These are phyloP conservation scores for Leguminivora glycinivorella DNA, from an alignment of 1,140 invertebrate genomes.

Conservation along the genomic window DNA sequence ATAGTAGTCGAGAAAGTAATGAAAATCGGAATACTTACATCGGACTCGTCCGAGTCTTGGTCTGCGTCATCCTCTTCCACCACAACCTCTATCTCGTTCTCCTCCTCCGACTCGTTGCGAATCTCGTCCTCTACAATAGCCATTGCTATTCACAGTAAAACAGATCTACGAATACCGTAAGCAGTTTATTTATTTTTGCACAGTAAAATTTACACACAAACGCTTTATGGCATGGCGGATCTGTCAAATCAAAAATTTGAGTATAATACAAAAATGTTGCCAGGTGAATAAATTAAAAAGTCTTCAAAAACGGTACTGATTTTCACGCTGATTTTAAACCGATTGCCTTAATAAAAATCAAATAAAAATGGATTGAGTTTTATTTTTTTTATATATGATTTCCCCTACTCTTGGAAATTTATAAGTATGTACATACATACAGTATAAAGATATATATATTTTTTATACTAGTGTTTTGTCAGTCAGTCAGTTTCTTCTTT, in stretches of 20 bases:
- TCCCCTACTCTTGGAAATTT: too few relatives aligned
- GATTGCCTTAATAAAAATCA: neutral
- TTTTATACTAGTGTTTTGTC: too few relatives aligned
- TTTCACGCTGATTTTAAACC: too few relatives aligned
- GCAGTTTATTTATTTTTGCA: constrained; percentile 23
- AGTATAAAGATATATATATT: too few relatives aligned
- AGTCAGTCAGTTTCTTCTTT: too few relatives aligned
- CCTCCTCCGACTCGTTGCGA: constrained; percentile 71
- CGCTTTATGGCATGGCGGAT: constrained; percentile 28
- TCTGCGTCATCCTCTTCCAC: constrained; percentile 69
- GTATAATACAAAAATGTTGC: neutral
- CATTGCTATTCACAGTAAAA: constrained; percentile 46
- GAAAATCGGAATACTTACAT: constrained; percentile 50
- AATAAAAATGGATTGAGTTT: too few relatives aligned
- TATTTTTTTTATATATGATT: too few relatives aligned
- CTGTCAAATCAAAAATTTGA: constrained; percentile 28
- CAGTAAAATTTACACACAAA: constrained; percentile 24
- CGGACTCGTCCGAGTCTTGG: constrained; percentile 68
- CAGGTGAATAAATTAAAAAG: neutral
- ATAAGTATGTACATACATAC: too few relatives aligned
- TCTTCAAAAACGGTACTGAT: too few relatives aligned
- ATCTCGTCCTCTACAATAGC: constrained; percentile 73
- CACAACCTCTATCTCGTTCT: constrained; percentile 71
- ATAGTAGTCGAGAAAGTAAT: neutral
- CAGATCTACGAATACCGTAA: neutral